A percentile compares a stretch with the other conserved stretches of the same genome.
These are phyloP conservation scores for Eledona agricola DNA, from an alignment of 2,888 invertebrate genomes.

Conservation along the genomic window DNA sequence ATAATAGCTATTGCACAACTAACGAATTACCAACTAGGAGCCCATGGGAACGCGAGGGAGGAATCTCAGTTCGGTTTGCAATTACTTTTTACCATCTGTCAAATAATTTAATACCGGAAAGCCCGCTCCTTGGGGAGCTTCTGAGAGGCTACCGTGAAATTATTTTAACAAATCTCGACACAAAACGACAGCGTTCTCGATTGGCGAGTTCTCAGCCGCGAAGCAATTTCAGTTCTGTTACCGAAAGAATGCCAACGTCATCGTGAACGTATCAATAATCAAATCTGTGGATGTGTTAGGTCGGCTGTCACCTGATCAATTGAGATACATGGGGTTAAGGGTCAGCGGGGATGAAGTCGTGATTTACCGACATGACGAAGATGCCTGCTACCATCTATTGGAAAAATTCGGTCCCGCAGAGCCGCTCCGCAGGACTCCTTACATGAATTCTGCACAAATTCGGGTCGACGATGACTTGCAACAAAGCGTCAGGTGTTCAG, in stretches of 20 bases:
- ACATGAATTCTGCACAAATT: conserved; percentile 14
- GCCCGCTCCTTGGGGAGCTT: conserved; percentile 30
- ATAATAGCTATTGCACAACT: conserved; percentile 36
- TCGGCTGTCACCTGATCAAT: conserved; percentile 33
- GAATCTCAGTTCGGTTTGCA: conserved; percentile 19
- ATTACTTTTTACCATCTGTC: conserved; percentile 51
- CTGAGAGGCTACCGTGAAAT: conserved; percentile 49
- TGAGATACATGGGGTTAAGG: conserved; percentile 28
- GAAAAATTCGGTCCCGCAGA: conserved; percentile 2
- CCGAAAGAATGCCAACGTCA: conserved; percentile 9
- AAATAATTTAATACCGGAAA: conserved; percentile 49
- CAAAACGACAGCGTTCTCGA: too few relatives aligned
- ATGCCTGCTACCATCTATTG: conserved; percentile 32
- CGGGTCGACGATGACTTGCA: conserved; percentile 26
- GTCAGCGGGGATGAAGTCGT: conserved; percentile 42
- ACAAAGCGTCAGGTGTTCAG: conserved; percentile 34
- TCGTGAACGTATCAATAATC: conserved; percentile 21
- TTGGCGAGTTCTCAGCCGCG: conserved; percentile 38
- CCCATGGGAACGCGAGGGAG: conserved; percentile 16
- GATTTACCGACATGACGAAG: conserved; percentile 47
- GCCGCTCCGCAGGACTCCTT: too few relatives aligned
- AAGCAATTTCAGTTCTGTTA: not conserved
- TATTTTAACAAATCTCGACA: conserved; percentile 53
- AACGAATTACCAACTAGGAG: conserved; percentile 31
- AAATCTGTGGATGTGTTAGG: conserved; percentile 24